Base-by-base conservation (phyloP, 2,113 vertebrate species). In the Capreolus pygargus region DNA sequence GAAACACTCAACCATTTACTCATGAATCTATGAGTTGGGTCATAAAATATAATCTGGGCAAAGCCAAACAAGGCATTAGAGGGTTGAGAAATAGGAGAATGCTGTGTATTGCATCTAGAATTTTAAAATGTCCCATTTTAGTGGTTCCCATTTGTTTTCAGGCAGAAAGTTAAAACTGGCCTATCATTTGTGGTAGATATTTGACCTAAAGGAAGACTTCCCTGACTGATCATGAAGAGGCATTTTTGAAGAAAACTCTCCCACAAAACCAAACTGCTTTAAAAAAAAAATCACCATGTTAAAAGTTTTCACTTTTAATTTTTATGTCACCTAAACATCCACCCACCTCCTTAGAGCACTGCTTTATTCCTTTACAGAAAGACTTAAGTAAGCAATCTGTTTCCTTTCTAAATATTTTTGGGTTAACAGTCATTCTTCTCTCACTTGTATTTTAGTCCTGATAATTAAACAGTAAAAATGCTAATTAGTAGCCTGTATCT, bases 381-480 rank as follows among this genome's bases (percentile, higher is more conserved):
- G 28, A 88, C 92, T 96, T 96, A 94, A 92, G 91, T 83, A 86
- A 92, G 33, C 50, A 96, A 93, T 89, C 50, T 81, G 57, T 94
- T 97, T 96, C n/a, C n/a, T 94, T 96, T 89, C 83, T 95, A 93
- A 95, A 97, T 95, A 95, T 90, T 97, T 97, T 89, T 43, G 84
- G 50, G 30, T 90, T 97, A 97, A 87, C 50, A 47, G 79, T 70
- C 95, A n/a, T 89, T 89, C 30, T 97, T 88, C 33, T 96, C 84
- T 96, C 74, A 81, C 61, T 97, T 92, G 14, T 86, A 93, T 96
- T 96, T 96, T 97, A 83, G 82, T 89, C 30, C 61, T 64, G 84
- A 92, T 95, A 30, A 97, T 94, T 95, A 97, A 96, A 96, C 33
- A 88, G 39, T 79, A 96, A 95, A 97, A 95, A 74, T 94, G 91